Conservation (phyloP, 2,888 invertebrate species). For the Melipona beecheii region DNA sequence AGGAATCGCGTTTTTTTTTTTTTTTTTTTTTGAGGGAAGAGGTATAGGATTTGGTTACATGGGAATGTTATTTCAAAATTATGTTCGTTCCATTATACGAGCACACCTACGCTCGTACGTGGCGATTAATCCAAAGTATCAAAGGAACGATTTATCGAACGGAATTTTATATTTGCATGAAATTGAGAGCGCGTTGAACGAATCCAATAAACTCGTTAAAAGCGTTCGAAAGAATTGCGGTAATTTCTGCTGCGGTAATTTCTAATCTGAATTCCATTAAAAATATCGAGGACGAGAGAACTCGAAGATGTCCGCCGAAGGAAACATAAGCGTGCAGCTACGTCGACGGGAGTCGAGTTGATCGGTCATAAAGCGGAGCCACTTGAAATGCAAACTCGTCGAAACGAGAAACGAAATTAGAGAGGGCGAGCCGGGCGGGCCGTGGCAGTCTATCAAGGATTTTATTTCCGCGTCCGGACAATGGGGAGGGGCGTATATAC, state of each 20-base stretch:
- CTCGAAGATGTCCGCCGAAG: background rate
- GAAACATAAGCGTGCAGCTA: background rate
- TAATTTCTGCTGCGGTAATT: too few relatives aligned
- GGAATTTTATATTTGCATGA: too few relatives aligned
- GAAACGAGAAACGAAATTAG: background rate
- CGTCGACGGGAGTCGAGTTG: background rate
- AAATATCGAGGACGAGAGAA: background rate
- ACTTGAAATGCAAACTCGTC: background rate
- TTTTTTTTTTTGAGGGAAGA: too few relatives aligned
- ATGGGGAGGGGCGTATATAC: background rate
- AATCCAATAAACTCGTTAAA: too few relatives aligned
- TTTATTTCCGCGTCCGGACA: slow-evolving; percentile 13
- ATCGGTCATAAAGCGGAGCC: background rate
- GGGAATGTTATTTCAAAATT: background rate
- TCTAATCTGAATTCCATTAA: background rate
- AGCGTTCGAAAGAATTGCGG: too few relatives aligned
- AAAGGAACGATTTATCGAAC: too few relatives aligned
- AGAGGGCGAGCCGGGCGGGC: background rate
- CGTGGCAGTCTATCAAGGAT: background rate
- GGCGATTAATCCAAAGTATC: too few relatives aligned
- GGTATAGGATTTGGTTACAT: background rate
- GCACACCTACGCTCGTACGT: too few relatives aligned
- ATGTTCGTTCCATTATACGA: too few relatives aligned
- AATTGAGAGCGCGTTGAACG: too few relatives aligned
- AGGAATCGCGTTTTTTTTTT: background rate